Conservation (phyloP, 2,797 vertebrate species). For the Pogoniulus pusillus region DNA sequence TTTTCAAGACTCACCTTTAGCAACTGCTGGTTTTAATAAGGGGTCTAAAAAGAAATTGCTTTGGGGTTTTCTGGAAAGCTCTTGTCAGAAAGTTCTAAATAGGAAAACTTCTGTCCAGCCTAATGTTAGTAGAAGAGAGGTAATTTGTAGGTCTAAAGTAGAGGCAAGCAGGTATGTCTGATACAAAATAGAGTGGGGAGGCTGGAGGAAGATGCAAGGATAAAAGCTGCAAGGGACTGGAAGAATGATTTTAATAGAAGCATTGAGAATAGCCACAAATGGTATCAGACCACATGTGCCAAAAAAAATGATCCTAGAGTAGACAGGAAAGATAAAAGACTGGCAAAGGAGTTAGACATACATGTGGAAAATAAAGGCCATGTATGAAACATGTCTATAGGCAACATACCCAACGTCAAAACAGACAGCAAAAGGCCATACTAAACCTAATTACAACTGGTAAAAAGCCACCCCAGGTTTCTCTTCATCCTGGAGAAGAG, state of each 20-base stretch:
- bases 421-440: background rate
- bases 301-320: background rate
- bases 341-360: background rate
- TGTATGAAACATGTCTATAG: fast-evolving
- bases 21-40: background rate
- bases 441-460: background rate
- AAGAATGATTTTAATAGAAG: background rate
- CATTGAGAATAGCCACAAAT: background rate
- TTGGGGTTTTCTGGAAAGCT: background rate
- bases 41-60: background rate
- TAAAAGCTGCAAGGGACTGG: background rate
- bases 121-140: background rate
- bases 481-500: no score
- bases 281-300: background rate
- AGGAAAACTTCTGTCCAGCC: background rate
- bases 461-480: background rate
- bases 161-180: background rate
- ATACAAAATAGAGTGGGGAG: background rate
- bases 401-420: background rate
- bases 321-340: background rate
- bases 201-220: background rate
- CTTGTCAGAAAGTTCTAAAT: background rate
- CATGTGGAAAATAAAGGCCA: no score
- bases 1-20: background rate
- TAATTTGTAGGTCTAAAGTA: background rate